Percentiles rank a stretch among this genome's conserved stretches.
phyloP scores from a whole-genome alignment of 2,113 vertebrate genomes.

The Noturus placidus region DNA sequence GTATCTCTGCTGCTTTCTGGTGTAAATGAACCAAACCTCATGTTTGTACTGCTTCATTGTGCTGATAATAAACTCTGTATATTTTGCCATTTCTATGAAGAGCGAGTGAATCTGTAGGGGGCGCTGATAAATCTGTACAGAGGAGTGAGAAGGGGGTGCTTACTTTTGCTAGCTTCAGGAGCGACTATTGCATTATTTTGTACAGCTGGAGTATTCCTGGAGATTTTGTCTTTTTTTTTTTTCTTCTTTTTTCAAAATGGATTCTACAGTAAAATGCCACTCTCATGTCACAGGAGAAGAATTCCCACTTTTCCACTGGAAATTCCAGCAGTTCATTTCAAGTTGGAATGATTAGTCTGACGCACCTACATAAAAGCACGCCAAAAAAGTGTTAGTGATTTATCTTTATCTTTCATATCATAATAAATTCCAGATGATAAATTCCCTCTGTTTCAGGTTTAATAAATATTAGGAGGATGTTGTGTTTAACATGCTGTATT shows the following conservation, averaged over 20 bases:
- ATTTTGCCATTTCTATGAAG: conserved; percentile 43
- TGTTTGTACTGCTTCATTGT: conserved; percentile 52
- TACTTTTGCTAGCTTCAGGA: not conserved
- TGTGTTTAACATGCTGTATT: no score
- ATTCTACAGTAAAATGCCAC: not conserved
- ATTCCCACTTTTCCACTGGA: not conserved
- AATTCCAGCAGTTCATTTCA: not conserved
- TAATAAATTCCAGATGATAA: not conserved
- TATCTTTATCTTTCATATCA: not conserved
- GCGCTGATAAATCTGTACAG: not conserved
- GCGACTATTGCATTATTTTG: not conserved
- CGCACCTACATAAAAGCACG: no score
- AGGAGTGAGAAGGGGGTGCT: not conserved
- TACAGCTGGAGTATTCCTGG: not conserved
- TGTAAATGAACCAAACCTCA: conserved; percentile 31
- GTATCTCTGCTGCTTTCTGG: conserved; percentile 14
- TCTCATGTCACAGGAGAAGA: not conserved
- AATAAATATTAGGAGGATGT: not conserved
- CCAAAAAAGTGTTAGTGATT: no score
- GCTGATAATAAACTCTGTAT: conserved; percentile 54
- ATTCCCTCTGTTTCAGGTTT: not conserved
- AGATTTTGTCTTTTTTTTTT: not conserved
- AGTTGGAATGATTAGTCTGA: not conserved
- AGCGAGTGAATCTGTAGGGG: not conserved
- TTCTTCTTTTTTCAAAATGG: no score